These are phyloP conservation scores for Nymphicus hollandicus DNA, from an alignment of 2,113 vertebrate species.

Conservation along the genomic window DNA sequence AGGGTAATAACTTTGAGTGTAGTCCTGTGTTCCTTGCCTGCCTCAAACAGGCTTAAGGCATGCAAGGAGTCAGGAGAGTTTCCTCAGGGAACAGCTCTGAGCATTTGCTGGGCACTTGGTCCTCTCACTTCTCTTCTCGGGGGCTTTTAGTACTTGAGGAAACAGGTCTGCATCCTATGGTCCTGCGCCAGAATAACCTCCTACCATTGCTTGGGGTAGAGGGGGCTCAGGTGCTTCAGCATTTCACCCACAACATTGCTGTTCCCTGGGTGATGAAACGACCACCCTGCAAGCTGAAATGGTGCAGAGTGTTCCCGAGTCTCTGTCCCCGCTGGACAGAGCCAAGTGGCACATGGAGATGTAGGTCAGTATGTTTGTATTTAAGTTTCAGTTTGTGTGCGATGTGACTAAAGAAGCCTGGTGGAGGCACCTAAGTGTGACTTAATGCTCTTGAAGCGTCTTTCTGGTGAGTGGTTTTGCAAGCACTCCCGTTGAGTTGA, in stretches of 20 bases:
- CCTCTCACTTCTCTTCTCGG: accelerated
- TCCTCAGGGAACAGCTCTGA: not conserved
- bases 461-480: not conserved
- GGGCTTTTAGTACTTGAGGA: not conserved
- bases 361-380: not conserved
- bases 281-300: not conserved
- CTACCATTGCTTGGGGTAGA: accelerated
- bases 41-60: not conserved
- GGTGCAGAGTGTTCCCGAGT: not conserved
- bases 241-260: not conserved
- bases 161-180: not conserved
- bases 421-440: not conserved
- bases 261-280: not conserved
- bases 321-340: accelerated
- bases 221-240: not conserved
- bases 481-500: accelerated
- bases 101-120: not conserved
- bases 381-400: not conserved
- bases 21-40: not conserved
- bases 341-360: accelerated
- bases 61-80: not conserved
- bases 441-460: not conserved
- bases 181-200: not conserved
- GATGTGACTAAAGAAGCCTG: not conserved
- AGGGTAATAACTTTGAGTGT: not conserved